phyloP scores from a whole-genome alignment of 2,113 vertebrate genomes.

The Pantherophis guttatus region DNA sequence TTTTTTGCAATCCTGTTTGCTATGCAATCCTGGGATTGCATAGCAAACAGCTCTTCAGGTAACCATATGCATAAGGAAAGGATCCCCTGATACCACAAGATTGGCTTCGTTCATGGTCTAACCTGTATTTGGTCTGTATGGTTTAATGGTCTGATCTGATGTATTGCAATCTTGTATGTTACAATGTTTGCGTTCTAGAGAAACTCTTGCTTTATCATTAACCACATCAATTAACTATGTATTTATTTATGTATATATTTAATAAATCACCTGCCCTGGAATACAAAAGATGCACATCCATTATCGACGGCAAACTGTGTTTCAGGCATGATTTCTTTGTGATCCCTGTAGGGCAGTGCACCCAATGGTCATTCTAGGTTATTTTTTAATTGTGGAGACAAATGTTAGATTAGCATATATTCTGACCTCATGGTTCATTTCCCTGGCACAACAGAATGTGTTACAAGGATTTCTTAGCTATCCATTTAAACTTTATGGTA shows the following conservation, averaged over 20 bases:
- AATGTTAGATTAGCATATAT: conserved; percentile 24
- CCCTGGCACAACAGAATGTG: neutral
- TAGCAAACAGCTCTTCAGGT: neutral
- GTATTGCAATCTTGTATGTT: neutral
- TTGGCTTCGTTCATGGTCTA: neutral
- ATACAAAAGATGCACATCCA: conserved; percentile 45
- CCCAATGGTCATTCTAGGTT: conserved; percentile 44
- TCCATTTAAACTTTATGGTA: conserved; percentile 40
- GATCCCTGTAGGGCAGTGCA: conserved; percentile 38
- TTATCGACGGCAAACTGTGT: conserved; percentile 25
- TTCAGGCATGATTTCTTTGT: conserved; percentile 32
- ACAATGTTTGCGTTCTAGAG: conserved; percentile 12
- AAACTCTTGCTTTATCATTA: conserved; percentile 43
- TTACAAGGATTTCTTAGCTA: conserved; percentile 28
- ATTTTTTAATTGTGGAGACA: conserved; percentile 25
- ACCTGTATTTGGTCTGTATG: neutral
- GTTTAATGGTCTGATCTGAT: neutral
- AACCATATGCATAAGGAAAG: neutral
- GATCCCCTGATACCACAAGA: neutral
- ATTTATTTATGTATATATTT: conserved; percentile 47
- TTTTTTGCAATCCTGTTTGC: neutral
- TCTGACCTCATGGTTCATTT: neutral
- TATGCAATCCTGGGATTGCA: neutral
- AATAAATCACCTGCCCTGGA: conserved; percentile 35
- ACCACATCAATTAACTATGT: conserved; percentile 24